These are phyloP conservation scores for Microplitis deprimator DNA, from an alignment of 2,888 invertebrate species.

Conservation along the genomic window DNA sequence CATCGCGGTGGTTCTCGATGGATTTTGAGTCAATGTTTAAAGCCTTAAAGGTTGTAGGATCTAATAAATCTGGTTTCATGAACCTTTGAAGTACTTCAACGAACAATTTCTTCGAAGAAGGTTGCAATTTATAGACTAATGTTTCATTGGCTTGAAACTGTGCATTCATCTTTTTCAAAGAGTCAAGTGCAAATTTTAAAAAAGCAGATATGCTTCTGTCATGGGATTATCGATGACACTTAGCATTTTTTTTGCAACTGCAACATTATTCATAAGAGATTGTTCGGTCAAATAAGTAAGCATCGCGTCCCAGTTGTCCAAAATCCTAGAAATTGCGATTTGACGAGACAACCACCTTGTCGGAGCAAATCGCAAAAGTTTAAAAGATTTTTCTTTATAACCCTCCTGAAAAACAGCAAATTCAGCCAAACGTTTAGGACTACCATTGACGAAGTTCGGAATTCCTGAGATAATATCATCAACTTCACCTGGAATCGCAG, in stretches of 20 bases:
- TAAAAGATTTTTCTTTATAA: constrained; percentile 23
- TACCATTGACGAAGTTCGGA: constrained; percentile 17
- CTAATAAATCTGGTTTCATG: constrained; percentile 39
- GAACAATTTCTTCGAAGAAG: constrained; percentile 33
- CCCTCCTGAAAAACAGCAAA: neutral
- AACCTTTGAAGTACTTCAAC: constrained; percentile 39
- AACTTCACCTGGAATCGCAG: constrained; percentile 33
- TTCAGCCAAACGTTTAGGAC: constrained; percentile 27
- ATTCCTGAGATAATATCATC: constrained; percentile 30
- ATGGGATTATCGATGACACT: constrained; percentile 13
- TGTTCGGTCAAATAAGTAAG: neutral
- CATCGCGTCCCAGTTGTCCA: constrained; percentile 21
- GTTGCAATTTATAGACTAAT: constrained; percentile 39
- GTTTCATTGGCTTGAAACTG: constrained; percentile 42
- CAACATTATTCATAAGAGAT: neutral
- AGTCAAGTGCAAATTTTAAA: constrained; percentile 42
- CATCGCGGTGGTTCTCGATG: constrained; percentile 21
- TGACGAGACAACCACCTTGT: constrained; percentile 45
- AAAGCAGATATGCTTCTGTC: constrained; percentile 40
- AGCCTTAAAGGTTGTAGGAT: neutral
- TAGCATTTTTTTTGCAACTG: neutral
- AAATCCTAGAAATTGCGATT: constrained; percentile 21
- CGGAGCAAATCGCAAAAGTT: constrained; percentile 33
- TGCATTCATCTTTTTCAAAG: constrained; percentile 45
- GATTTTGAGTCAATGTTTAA: neutral